Base-by-base conservation (phyloP, 2,113 vertebrate genomes). In the Coryphaenoides rupestris region DNA sequence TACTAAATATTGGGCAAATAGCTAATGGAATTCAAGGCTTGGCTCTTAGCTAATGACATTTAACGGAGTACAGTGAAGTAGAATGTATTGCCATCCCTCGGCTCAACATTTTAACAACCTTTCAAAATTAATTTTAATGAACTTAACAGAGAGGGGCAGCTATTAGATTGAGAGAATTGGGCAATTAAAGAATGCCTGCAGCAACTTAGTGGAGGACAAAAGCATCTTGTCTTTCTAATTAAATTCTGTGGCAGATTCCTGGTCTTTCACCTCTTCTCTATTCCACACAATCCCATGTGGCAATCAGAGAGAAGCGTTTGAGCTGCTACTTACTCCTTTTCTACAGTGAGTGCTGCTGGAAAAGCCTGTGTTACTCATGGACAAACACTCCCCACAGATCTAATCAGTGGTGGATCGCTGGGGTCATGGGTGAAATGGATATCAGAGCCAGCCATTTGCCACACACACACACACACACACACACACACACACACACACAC, bases 181-280 rank as follows among this genome's bases (percentile, higher is more conserved):
- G 83, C 89, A 91, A 92, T 92, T 92, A 91, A 90, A 89, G 80
- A 88, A 80, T 68, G 90, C 91, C 90, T 84, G 85, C 62, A 91
- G 91, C 88, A 88, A 89, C 81, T 87, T 85, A 82, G 85, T 84
- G 70, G 72, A 88, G 84, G 86, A 91, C 87, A 89, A 50, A 91
- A 85, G 84, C 87, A 84, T 80, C 78, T 80, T 72, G 82, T 87
- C 86, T 78, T 83, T 70, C 86, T 92, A 91, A 91, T 90, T 91
- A 91, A 89, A 90, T 89, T 84, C 78, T 81, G 77, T 84, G 72
- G 78, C 78, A 89, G 85, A 89, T 84, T 89, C 87, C 81, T 91
- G 89, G 84, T 86, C 90, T 91, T 91, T 91, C 87, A 90, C 89
- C 90, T 85, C 81, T 69, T 73, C 75, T 86, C 79, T 72, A 81